phyloP scores from a whole-genome alignment of 2,888 invertebrate genomes.

The Spicauda simplicius region DNA sequence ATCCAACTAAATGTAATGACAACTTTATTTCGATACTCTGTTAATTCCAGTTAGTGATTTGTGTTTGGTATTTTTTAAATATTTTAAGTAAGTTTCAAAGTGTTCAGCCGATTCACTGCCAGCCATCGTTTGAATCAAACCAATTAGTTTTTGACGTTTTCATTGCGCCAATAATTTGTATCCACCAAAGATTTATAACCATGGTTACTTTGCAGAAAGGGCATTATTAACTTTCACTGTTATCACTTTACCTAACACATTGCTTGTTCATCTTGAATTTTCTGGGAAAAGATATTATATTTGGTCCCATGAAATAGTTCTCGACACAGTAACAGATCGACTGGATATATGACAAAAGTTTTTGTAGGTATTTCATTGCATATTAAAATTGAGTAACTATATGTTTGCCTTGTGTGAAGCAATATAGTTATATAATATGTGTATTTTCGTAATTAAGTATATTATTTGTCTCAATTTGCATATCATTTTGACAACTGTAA shows the following conservation, averaged over 20 bases:
- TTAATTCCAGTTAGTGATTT: not conserved
- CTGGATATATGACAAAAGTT: not conserved
- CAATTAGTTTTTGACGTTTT: not conserved
- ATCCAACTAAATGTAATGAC: not conserved
- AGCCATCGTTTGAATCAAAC: slow-evolving; percentile 13
- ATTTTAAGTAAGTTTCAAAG: not conserved
- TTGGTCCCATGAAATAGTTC: not conserved
- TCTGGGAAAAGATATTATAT: not conserved
- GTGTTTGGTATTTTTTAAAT: not conserved
- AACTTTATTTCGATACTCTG: slow-evolving; percentile 1
- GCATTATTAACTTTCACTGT: slow-evolving; percentile 22
- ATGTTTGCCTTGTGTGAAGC: slow-evolving; percentile 1
- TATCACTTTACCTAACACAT: not conserved
- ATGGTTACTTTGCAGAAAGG: slow-evolving; percentile 25
- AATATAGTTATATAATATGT: not conserved
- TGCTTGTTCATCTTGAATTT: not conserved
- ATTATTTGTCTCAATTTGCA: slow-evolving; percentile 45
- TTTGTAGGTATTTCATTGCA: not conserved
- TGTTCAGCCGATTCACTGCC: slow-evolving; percentile 19
- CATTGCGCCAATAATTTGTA: not conserved
- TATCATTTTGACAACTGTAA: slow-evolving; percentile 45
- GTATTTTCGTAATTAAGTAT: not conserved
- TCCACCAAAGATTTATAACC: slow-evolving; percentile 30
- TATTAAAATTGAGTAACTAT: not conserved
- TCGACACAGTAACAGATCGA: not conserved